phyloP scores from a whole-genome alignment of 2,797 vertebrate genomes.

The Heteromormyrus szaboi region DNA sequence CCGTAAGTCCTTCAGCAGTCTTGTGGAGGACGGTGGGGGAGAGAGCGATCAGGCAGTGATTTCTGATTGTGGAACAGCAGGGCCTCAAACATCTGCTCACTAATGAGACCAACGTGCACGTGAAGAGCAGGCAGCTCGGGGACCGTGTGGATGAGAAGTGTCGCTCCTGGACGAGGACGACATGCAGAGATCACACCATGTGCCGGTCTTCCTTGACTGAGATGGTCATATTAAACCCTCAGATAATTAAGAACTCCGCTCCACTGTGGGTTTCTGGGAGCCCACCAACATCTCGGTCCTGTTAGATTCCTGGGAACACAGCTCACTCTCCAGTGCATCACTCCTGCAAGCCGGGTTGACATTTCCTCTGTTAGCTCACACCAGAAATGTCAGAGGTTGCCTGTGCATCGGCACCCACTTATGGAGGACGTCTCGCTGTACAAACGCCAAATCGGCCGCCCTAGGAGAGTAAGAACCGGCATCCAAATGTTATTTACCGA shows the following conservation, averaged over 20 bases:
- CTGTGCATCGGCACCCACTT: not conserved
- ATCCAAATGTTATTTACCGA: constrained; percentile 29
- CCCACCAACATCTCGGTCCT: not conserved
- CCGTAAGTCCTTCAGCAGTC: not conserved
- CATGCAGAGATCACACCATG: not conserved
- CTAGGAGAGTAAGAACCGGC: not conserved
- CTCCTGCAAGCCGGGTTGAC: constrained; percentile 39
- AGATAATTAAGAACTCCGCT: not conserved
- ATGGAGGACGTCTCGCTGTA: not conserved
- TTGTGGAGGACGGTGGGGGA: not conserved
- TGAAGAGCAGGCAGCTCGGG: not conserved
- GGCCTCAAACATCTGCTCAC: not conserved
- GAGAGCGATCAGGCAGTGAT: not conserved
- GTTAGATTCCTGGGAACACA: not conserved
- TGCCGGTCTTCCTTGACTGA: not conserved
- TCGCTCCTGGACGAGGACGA: not conserved
- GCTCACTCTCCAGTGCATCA: not conserved
- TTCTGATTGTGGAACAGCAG: not conserved
- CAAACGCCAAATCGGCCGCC: not conserved
- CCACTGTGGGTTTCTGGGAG: not conserved
- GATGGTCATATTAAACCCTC: not conserved
- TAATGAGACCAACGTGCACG: not conserved
- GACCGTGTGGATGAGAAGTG: not conserved
- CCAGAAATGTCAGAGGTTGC: constrained; percentile 63
- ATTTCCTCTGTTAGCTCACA: constrained; percentile 57